Base-by-base conservation (phyloP, 2,888 invertebrate genomes). In the Diachrysia chrysitis region DNA sequence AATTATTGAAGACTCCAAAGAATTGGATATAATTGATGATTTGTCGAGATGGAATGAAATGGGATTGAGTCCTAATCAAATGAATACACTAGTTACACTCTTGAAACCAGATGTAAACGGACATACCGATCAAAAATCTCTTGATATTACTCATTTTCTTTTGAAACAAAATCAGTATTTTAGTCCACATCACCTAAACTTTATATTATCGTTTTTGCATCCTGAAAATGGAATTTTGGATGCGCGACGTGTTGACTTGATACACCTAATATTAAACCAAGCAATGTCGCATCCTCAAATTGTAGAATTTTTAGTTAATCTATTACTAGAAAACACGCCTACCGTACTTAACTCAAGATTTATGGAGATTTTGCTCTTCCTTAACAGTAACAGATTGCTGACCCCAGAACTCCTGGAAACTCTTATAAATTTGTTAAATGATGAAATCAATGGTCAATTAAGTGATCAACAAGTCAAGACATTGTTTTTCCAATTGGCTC, bases 71-170 rank as follows among this genome's bases (percentile, higher is more conserved):
- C 69, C 73, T 21, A 48, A 63, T 0, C 60, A 76, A 58, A 25
- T 73, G 4, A 35, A 77, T 32, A 23, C 6, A 29, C 1, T 81
- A 37, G 53, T 81, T 37, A 59, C 19, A 51, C 59, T 82, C 16
- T 55, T 81, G 17, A 70, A 68, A 56, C 63, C 65, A 7, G 65
- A 70, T 25, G 14, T 21, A 2, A 29, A 62, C 14, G 72, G 74
- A 0, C 19, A 32, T 7, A 35, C 46, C 2, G 73, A 81, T 48
- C 42, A 16, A 7, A 76, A 56, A 60, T 46, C 37, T n/a, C 17
- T 80, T 48, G 67, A 81, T 53, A 69, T 81, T 17, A 32, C 73
- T 37, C 37, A 74, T 60, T 63, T 61, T 19, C 48, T 81, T 25
- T 51, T 80, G 35, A 59, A 67, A 37, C 16, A 68, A 42, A 51